A percentile compares a stretch with the other conserved stretches of the same genome.
These are phyloP conservation scores for Eupithecia insigniata DNA, from an alignment of 2,888 invertebrate species.

Conservation along the genomic window DNA sequence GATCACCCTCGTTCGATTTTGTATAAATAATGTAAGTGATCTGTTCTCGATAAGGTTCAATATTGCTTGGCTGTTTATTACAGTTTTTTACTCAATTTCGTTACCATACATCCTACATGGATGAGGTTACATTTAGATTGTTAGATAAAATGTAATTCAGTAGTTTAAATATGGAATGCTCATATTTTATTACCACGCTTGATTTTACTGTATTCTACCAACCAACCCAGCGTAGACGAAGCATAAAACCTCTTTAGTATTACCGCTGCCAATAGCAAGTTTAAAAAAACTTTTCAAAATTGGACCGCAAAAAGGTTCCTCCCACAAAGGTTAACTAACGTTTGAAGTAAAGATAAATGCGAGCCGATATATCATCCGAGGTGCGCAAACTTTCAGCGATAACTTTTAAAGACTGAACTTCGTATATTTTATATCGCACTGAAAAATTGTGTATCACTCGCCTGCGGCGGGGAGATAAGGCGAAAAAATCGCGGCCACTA, in stretches of 20 bases:
- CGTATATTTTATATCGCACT: conserved; percentile 73
- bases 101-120: conserved; percentile 7
- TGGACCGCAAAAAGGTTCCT: conserved; percentile 48
- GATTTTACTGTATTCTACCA: neutral
- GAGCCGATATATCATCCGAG: conserved; percentile 76
- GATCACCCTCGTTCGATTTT: conserved; percentile 39
- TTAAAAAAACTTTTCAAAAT: conserved; percentile 19
- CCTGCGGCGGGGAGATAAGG: conserved; percentile 78
- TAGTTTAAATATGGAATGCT: conserved; percentile 10
- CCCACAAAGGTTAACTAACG: conserved; percentile 68
- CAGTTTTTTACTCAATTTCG: conserved; percentile 21
- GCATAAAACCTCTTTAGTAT: neutral
- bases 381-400: conserved; percentile 77
- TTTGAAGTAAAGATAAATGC: conserved; percentile 77
- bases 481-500: conserved; percentile 68
- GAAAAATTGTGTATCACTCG: conserved; percentile 82
- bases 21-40: conserved; percentile 36
- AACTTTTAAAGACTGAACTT: conserved; percentile 83
- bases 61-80: conserved; percentile 21
- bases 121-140: conserved; percentile 10
- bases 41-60: conserved; percentile 26
- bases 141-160: conserved; percentile 13
- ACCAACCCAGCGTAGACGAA: neutral
- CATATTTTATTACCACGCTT: neutral
- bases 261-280: neutral